Percentiles rank a stretch among this genome's conserved stretches.
These are phyloP conservation scores for Xyliphius kryptos DNA, from an alignment of 2,113 vertebrate genomes.

Conservation along the genomic window DNA sequence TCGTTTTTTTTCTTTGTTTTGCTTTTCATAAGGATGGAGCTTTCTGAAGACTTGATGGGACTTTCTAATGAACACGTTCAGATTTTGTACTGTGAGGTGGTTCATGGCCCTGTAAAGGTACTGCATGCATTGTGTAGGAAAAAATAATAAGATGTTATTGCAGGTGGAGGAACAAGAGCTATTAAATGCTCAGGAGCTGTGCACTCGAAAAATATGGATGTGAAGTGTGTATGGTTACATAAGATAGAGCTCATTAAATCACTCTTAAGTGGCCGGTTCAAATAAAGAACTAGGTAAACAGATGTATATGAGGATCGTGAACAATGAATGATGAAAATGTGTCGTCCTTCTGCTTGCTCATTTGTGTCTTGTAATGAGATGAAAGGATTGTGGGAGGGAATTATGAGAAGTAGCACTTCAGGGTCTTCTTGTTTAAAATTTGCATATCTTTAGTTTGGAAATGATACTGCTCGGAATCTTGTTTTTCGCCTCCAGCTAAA, in stretches of 20 bases:
- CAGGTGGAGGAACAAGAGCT: background rate
- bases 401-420: background rate
- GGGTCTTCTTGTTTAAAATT: background rate
- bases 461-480: too few species aligned
- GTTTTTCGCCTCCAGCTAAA: background rate
- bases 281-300: background rate
- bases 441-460: background rate
- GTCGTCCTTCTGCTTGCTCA: background rate
- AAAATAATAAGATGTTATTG: background rate
- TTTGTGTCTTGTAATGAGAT: background rate
- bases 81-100: conserved; percentile 39
- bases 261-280: background rate
- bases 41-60: conserved; percentile 27
- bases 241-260: background rate
- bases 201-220: background rate
- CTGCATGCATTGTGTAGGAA: conserved; percentile 15
- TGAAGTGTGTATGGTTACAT: background rate
- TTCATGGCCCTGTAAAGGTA: conserved; percentile 41
- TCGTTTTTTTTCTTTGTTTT: too few species aligned
- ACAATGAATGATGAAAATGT: background rate
- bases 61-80: conserved; percentile 32
- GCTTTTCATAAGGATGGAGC: conserved; percentile 16
- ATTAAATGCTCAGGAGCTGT: background rate
- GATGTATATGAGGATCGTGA: background rate
- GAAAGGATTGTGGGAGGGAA: conserved; percentile 1